Evolutionary conservation across 2,797 vertebrate species (phyloP).

Genomic region (Lagorchestes hirsutus): DNA sequence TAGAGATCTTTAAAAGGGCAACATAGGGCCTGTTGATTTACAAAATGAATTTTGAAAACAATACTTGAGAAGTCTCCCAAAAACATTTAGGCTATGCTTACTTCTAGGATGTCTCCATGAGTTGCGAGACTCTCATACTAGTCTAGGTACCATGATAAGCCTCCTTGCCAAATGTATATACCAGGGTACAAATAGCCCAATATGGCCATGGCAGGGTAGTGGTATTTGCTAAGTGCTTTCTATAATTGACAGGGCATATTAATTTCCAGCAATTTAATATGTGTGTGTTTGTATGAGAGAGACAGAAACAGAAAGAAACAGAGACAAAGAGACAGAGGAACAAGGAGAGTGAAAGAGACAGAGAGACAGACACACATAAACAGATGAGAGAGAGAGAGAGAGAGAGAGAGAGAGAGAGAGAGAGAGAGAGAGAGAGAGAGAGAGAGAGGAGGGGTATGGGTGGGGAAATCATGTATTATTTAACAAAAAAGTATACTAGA

Average conservation of each 20-base stretch:
- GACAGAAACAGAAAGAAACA: not conserved
- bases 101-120: not conserved
- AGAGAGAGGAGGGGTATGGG: conserved; percentile 17
- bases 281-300: not conserved
- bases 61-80: not conserved
- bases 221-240: not conserved
- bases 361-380: conserved; percentile 55
- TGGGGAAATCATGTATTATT: conserved; percentile 70
- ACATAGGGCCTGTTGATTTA: not conserved
- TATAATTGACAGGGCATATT: not conserved
- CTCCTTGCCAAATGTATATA: not conserved
- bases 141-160: not conserved
- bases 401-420: not conserved
- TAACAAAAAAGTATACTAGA: conserved; percentile 79
- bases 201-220: not conserved
- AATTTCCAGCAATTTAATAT: not conserved
- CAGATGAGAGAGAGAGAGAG: no score
- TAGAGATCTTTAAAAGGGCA: not conserved
- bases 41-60: not conserved
- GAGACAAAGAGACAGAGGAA: conserved; percentile 29
- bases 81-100: not conserved
- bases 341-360: not conserved
- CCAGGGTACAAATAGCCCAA: not conserved
- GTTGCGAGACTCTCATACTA: not conserved
- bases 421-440: not conserved